Evolutionary conservation across 2,113 vertebrate genomes (phyloP).

Genomic region (Erythrolamprus reginae): DNA sequence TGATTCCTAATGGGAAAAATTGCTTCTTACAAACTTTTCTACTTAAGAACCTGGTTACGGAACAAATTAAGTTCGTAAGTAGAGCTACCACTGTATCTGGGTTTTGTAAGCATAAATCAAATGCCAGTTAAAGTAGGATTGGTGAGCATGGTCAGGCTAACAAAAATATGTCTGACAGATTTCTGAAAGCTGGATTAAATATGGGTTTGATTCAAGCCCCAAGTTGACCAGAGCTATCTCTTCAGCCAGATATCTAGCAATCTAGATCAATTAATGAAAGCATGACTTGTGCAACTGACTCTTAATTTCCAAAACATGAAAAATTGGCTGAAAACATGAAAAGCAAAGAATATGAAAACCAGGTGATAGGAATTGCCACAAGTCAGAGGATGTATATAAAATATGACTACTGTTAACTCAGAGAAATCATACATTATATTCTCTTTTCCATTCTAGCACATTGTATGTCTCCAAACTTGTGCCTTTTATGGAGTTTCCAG

Average conservation of each 20-base stretch:
- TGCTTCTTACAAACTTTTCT: too few species aligned
- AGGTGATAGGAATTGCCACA: background rate
- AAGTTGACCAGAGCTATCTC: background rate
- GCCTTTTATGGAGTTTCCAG: background rate
- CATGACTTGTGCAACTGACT: background rate
- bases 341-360: background rate
- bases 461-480: background rate
- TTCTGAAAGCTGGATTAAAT: background rate
- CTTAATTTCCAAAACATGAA: background rate
- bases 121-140: background rate
- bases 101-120: background rate
- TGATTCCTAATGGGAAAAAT: too few species aligned
- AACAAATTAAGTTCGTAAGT: too few species aligned
- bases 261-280: background rate
- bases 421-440: background rate
- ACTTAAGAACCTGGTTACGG: too few species aligned
- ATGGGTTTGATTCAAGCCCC: background rate
- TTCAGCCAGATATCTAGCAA: too few species aligned
- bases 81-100: too few species aligned
- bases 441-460: background rate
- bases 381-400: background rate
- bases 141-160: background rate
- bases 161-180: background rate
- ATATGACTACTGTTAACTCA: background rate
- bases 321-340: background rate